phyloP scores from a whole-genome alignment of 1,140 invertebrate genomes.

The Steinernema khuongi region DNA sequence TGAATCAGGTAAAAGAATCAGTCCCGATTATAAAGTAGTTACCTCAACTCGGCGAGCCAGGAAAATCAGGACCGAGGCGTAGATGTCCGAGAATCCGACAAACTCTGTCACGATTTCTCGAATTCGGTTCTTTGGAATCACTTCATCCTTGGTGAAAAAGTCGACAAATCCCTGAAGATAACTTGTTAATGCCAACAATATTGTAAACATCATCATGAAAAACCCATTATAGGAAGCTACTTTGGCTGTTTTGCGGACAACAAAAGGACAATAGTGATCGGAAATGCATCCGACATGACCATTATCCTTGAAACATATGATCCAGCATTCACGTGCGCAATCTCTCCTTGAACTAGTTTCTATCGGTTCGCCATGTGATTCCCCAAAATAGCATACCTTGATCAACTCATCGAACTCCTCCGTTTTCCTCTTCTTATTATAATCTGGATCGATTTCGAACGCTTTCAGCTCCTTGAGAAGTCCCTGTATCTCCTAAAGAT shows the following conservation, averaged over 20 bases:
- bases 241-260: too few species aligned
- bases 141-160: not conserved
- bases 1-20: not conserved
- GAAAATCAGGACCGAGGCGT: not conserved
- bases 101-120: not conserved
- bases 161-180: conserved; percentile 12
- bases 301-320: too few species aligned
- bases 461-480: not conserved
- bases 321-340: too few species aligned
- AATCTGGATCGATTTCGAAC: not conserved
- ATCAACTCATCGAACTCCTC: not conserved
- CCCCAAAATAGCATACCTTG: not conserved
- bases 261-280: too few species aligned
- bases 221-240: too few species aligned
- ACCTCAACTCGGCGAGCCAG: not conserved
- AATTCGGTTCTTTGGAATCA: not conserved
- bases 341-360: too few species aligned
- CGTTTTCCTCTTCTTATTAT: not conserved
- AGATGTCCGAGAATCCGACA: not conserved
- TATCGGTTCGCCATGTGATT: too few species aligned
- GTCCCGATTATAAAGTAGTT: not conserved
- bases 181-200: not conserved
- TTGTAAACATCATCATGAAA: too few species aligned
- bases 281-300: too few species aligned
- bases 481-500: not conserved